A percentile compares a stretch with the other conserved stretches of the same genome.
Evolutionary conservation across 2,888 invertebrate species (phyloP).

Genomic region (Lottia scabra): DNA sequence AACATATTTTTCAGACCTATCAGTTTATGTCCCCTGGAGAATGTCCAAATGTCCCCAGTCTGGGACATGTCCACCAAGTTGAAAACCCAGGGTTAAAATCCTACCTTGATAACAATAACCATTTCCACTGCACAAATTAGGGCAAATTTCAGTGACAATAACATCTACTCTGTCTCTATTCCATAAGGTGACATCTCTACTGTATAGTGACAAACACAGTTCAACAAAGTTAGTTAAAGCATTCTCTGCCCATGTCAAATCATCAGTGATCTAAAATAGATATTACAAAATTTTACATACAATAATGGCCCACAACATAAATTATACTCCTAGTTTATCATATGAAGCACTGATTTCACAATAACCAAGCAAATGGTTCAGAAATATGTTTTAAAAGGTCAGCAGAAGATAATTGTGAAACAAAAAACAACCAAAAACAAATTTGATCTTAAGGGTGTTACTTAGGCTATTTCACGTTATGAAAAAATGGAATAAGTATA

Average conservation of each 20-base stretch:
- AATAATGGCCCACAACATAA: background rate
- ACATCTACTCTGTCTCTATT: slow-evolving; percentile 16
- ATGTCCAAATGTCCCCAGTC: no score
- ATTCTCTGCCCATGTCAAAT: slow-evolving; percentile 28
- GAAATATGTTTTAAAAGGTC: no score
- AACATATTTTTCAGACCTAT: no score
- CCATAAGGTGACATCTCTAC: slow-evolving; percentile 27
- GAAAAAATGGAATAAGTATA: no score
- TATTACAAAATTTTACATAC: background rate
- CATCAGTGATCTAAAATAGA: slow-evolving; percentile 35
- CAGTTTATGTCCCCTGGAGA: no score
- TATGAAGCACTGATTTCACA: no score
- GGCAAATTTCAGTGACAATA: slow-evolving; percentile 20
- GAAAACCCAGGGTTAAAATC: background rate
- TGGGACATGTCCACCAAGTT: no score
- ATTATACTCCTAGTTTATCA: background rate
- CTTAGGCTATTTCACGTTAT: no score
- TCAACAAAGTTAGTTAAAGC: slow-evolving; percentile 32
- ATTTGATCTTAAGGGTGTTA: no score
- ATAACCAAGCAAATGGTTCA: background rate
- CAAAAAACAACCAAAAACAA: no score
- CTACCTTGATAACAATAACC: slow-evolving; percentile 25
- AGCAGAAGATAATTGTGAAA: no score
- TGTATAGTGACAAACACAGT: slow-evolving; percentile 28
- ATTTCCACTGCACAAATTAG: slow-evolving; percentile 23